These are phyloP conservation scores for Spatulosminthurus flaviceps DNA, from an alignment of 2,888 invertebrate species.

Conservation along the genomic window DNA sequence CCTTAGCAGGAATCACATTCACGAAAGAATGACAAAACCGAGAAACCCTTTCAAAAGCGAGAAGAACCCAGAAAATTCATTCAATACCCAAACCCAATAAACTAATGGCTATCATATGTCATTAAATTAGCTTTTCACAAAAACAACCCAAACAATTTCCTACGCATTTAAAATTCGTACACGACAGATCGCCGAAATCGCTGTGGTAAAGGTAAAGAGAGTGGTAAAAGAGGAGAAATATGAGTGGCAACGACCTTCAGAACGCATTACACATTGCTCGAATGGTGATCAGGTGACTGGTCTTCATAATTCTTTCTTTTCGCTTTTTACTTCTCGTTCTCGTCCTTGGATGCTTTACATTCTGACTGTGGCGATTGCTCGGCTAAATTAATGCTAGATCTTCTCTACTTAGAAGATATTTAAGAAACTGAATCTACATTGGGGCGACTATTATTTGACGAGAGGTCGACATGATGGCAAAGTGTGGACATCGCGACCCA, in stretches of 20 bases:
- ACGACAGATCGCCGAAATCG: neutral
- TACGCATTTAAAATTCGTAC: neutral
- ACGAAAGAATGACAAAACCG: too few relatives aligned
- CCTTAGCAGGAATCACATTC: too few relatives aligned
- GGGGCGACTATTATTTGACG: neutral
- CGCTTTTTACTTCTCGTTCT: neutral
- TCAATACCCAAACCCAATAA: neutral
- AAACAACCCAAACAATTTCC: neutral
- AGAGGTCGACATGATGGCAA: conserved; percentile 10
- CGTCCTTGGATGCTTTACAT: conserved; percentile 7
- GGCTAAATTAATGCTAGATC: conserved; percentile 4
- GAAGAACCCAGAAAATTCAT: neutral
- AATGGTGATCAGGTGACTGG: neutral
- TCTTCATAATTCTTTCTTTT: too few relatives aligned
- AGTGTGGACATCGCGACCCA: conserved; percentile 18
- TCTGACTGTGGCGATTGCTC: conserved; percentile 12
- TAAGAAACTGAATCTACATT: conserved; percentile 24
- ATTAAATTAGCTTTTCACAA: neutral
- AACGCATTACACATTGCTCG: neutral
- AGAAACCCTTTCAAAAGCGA: neutral
- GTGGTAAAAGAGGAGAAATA: neutral
- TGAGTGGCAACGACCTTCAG: neutral
- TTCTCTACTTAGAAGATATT: conserved; percentile 19
- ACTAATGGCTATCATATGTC: neutral
- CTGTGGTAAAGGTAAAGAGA: neutral